phyloP scores from a whole-genome alignment of 1,140 invertebrate genomes.

The Drosophila tsacasi region DNA sequence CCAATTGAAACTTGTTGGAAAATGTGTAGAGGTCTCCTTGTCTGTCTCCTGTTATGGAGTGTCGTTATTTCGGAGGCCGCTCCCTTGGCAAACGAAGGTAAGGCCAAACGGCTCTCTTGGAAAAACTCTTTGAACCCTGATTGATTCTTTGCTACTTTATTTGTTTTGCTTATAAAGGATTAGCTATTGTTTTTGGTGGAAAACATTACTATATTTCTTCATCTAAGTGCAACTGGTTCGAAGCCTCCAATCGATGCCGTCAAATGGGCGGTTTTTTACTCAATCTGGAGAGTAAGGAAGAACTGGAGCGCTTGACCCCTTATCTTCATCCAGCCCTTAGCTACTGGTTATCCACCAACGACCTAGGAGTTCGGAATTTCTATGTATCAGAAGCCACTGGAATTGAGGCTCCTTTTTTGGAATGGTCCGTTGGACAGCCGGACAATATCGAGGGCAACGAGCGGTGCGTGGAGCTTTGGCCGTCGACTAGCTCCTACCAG shows the following conservation, averaged over 20 bases:
- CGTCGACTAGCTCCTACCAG: conserved; percentile 23
- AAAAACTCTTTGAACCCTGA: neutral
- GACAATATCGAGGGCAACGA: conserved; percentile 39
- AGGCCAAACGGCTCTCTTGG: neutral
- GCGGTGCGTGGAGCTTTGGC: conserved; percentile 46
- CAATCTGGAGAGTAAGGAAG: conserved; percentile 18
- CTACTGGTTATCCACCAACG: conserved; percentile 54
- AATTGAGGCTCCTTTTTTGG: conserved; percentile 9
- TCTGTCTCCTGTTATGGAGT: conserved; percentile 8
- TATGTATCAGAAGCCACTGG: conserved; percentile 49
- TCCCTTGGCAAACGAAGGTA: conserved; percentile 13
- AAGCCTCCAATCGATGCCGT: conserved; percentile 39
- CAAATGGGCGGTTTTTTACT: conserved; percentile 26
- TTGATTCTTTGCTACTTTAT: neutral
- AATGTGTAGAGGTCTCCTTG: conserved; percentile 10
- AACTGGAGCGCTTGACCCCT: conserved; percentile 12
- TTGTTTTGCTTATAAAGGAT: neutral
- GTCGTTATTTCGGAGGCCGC: neutral
- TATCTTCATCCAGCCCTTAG: conserved; percentile 26
- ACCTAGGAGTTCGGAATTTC: conserved; percentile 30
- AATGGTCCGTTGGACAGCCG: conserved; percentile 49
- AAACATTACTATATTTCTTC: conserved; percentile 35
- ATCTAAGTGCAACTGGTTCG: conserved; percentile 39
- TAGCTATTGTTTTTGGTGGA: neutral
- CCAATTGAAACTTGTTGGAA: neutral